Percentiles rank a stretch among this genome's conserved stretches.
These are phyloP conservation scores for Drosophila malerkotliana DNA, from an alignment of 1,140 invertebrate species.

Conservation along the genomic window DNA sequence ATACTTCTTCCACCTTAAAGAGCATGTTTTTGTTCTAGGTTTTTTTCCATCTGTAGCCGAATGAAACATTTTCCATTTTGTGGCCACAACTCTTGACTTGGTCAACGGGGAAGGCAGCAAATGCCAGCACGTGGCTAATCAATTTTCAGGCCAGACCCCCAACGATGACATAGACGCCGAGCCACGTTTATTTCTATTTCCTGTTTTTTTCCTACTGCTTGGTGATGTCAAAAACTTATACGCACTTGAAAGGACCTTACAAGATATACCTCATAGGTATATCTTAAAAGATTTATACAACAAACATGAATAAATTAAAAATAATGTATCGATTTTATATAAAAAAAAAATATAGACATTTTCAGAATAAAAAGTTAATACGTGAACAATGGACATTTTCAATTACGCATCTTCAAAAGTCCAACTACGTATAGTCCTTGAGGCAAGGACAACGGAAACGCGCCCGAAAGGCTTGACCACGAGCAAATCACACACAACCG, in stretches of 20 bases:
- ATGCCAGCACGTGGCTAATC: conserved; percentile 67
- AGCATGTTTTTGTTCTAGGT: not conserved
- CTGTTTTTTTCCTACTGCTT: not conserved
- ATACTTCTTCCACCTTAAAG: not conserved
- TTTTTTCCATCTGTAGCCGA: not conserved
- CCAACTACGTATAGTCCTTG: not conserved
- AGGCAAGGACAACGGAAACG: conserved; percentile 20
- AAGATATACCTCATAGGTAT: no score
- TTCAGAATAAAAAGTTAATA: no score
- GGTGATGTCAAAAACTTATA: not conserved
- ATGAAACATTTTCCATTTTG: conserved; percentile 18
- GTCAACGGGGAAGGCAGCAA: conserved; percentile 3
- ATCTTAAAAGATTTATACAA: no score
- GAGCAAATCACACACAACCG: conserved; percentile 10
- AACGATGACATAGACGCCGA: not conserved
- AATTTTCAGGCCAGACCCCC: conserved; percentile 50
- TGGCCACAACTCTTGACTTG: conserved; percentile 34
- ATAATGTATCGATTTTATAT: no score
- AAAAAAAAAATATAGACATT: no score
- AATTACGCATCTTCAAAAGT: not conserved
- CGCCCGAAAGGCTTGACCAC: conserved; percentile 57
- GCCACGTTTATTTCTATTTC: not conserved
- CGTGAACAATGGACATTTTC: no score
- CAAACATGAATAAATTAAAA: no score
- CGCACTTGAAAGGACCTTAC: not conserved